Percentiles rank a stretch among this genome's conserved stretches.
Conservation (phyloP, 64 coral and sea anemone genomes). For the Acropora tenuis region DNA sequence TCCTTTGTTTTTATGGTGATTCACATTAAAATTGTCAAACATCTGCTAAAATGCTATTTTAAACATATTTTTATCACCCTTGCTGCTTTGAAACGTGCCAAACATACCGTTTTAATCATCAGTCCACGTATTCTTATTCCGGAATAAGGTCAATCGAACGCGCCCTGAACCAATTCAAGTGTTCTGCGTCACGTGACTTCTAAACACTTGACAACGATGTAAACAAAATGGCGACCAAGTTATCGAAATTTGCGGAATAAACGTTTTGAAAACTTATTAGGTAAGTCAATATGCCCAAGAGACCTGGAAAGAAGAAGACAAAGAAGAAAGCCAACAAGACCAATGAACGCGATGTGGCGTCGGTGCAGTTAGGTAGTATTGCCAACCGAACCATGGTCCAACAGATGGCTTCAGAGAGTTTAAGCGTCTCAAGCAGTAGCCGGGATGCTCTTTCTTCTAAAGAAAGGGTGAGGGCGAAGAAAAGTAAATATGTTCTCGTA, state of each 20-base stretch:
- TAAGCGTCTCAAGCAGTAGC: conserved; percentile 67
- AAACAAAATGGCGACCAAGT: conserved; percentile 78
- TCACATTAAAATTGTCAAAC: no score
- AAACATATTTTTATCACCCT: no score
- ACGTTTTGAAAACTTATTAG: not conserved
- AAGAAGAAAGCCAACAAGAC: conserved; percentile 84
- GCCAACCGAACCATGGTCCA: conserved; percentile 87
- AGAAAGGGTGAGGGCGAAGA: conserved; percentile 65
- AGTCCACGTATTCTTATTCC: no score
- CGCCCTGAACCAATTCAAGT: no score
- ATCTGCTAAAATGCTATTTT: no score
- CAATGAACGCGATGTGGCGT: conserved; percentile 39
- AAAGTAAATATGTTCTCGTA: not conserved
- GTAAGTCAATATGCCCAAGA: conserved; percentile 71
- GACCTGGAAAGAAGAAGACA: conserved; percentile 63
- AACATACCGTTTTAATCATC: no score
- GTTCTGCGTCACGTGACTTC: not conserved
- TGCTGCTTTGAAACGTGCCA: no score
- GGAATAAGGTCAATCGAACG: no score
- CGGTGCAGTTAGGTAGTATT: conserved; percentile 64
- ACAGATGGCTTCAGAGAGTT: conserved; percentile 86
- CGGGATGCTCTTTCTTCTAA: conserved; percentile 29
- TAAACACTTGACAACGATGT: conserved; percentile 44
- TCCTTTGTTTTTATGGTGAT: no score
- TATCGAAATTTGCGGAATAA: not conserved